phyloP scores from a whole-genome alignment of 2,113 vertebrate species.

The Campylomormyrus numenius region DNA sequence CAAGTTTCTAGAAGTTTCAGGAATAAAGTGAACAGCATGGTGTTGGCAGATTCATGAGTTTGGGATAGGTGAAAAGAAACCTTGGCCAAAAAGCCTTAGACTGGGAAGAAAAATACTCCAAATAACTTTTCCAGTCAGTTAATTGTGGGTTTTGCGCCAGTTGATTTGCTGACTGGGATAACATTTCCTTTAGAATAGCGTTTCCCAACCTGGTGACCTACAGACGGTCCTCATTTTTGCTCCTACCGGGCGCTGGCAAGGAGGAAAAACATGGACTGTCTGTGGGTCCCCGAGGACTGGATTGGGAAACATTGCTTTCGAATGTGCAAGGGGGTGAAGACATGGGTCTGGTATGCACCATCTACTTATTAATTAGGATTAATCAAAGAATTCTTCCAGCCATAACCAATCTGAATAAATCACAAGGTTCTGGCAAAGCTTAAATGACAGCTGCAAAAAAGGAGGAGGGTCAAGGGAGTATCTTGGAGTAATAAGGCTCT shows the following conservation, averaged over 20 bases:
- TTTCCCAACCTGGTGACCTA: neutral
- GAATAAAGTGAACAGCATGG: constrained; percentile 40
- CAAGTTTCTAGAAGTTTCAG: constrained; percentile 48
- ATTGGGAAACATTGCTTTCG: neutral
- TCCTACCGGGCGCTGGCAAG: neutral
- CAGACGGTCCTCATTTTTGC: neutral
- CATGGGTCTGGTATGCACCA: neutral
- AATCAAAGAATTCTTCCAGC: constrained; percentile 6
- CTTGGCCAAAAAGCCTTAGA: constrained; percentile 46
- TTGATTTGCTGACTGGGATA: constrained; percentile 61
- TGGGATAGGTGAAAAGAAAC: constrained; percentile 49
- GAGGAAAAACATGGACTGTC: neutral
- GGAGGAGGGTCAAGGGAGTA: neutral
- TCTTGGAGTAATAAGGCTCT: neutral
- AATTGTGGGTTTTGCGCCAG: constrained; percentile 67
- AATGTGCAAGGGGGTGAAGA: neutral
- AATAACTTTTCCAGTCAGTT: constrained; percentile 63
- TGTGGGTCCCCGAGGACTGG: neutral
- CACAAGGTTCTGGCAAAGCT: constrained; percentile 2
- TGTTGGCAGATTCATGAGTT: constrained; percentile 48
- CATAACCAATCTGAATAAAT: constrained; percentile 18
- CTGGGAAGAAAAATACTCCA: constrained; percentile 58
- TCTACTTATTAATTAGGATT: constrained; percentile 17
- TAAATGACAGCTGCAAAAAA: constrained; percentile 4
- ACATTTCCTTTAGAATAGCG: constrained; percentile 30